A percentile compares a stretch with the other conserved stretches of the same genome.
phyloP scores from a whole-genome alignment of 1,140 invertebrate genomes.

The Hyposmocoma kahamanoa region DNA sequence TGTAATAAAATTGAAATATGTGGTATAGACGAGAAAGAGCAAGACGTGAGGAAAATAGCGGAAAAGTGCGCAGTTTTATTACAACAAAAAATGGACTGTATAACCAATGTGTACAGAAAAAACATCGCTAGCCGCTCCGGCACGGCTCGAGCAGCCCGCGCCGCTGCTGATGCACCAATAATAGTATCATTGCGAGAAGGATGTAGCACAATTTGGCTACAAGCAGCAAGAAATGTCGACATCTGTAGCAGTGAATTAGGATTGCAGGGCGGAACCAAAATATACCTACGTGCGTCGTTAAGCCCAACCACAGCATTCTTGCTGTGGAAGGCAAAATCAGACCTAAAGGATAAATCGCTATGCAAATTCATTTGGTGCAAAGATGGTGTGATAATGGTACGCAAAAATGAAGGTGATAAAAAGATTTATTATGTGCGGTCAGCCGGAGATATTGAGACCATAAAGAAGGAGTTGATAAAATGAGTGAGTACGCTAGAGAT shows the following conservation, averaged over 20 bases:
- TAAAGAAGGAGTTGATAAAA: not conserved
- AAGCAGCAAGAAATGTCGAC: not conserved
- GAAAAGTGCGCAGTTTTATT: not conserved
- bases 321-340: conserved; percentile 14
- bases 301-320: conserved; percentile 11
- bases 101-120: not conserved
- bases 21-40: not conserved
- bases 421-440: not conserved
- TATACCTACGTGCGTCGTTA: conserved; percentile 11
- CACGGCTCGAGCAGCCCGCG: not conserved
- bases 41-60: not conserved
- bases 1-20: not conserved
- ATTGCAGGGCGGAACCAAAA: not conserved
- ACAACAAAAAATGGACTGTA: not conserved
- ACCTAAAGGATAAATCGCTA: conserved; percentile 4
- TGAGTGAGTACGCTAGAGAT: not conserved
- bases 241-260: not conserved
- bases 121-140: not conserved
- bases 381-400: conserved; percentile 7
- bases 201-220: not conserved
- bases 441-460: not conserved
- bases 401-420: conserved; percentile 1
- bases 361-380: conserved; percentile 18
- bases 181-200: not conserved
- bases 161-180: not conserved